Evolutionary conservation across 2,888 invertebrate species (phyloP).

Genomic region (Phania funesta): DNA sequence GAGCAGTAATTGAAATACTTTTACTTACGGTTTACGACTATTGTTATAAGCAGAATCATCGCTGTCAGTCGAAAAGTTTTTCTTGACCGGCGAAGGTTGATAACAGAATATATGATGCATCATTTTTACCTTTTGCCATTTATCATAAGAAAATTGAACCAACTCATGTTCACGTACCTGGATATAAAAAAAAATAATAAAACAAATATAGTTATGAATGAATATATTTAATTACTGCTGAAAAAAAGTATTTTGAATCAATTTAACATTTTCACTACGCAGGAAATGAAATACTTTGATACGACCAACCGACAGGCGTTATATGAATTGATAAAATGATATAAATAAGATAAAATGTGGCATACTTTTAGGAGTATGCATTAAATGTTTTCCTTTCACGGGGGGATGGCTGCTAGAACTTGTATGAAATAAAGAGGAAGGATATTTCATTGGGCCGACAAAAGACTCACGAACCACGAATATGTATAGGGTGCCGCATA

Average conservation of each 20-base stretch:
- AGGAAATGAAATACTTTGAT: too few species aligned
- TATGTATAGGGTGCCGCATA: too few species aligned
- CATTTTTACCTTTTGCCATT: slow-evolving; percentile 91
- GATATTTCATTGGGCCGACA: too few species aligned
- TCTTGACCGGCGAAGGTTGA: slow-evolving; percentile 91
- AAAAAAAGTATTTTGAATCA: too few species aligned
- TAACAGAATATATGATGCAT: slow-evolving; percentile 94
- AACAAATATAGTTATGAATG: neutral
- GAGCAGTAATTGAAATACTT: neutral
- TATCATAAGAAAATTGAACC: slow-evolving; percentile 90
- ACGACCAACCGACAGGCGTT: too few species aligned
- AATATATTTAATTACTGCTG: too few species aligned
- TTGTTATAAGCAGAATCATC: slow-evolving; percentile 82
- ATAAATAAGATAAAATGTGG: neutral
- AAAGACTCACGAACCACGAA: too few species aligned
- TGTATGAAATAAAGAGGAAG: too few species aligned
- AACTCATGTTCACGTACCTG: slow-evolving; percentile 90
- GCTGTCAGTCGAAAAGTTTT: slow-evolving; percentile 89
- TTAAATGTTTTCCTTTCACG: neutral
- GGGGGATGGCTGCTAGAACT: too few species aligned
- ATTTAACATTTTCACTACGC: too few species aligned
- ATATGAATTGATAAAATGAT: too few species aligned
- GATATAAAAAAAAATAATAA: slow-evolving; percentile 46
- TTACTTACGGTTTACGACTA: slow-evolving; percentile 81
- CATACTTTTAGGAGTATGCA: neutral